Conservation (phyloP, 1,140 invertebrate genomes). For the Cotesia chilonis region DNA sequence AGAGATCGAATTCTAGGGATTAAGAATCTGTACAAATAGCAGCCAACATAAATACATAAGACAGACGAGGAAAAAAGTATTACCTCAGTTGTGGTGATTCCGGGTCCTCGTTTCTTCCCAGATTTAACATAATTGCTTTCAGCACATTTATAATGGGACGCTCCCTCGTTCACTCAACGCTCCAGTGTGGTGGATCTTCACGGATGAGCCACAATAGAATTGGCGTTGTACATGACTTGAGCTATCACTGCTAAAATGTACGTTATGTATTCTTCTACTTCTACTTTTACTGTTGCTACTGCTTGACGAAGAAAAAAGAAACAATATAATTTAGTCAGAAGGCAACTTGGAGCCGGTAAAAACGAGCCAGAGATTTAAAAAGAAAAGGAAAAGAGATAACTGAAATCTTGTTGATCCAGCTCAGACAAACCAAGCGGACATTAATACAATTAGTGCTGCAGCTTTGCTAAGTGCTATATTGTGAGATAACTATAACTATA, state of each 20-base stretch:
- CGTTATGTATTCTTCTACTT: too few species aligned
- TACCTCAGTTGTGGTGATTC: too few species aligned
- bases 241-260: slow-evolving; percentile 10
- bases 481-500: slow-evolving; percentile 30
- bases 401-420: slow-evolving; percentile 44
- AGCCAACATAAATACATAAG: too few species aligned
- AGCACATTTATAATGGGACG: slow-evolving; percentile 22
- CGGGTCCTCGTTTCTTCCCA: slow-evolving; percentile 26
- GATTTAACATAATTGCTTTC: slow-evolving; percentile 36
- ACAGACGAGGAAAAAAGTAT: background rate
- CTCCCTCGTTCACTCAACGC: background rate
- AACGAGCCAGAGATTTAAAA: background rate
- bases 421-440: slow-evolving; percentile 54
- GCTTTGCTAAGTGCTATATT: slow-evolving; percentile 60
- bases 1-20: slow-evolving; percentile 34
- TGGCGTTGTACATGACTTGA: slow-evolving; percentile 30
- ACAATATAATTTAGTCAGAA: background rate
- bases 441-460: slow-evolving; percentile 63
- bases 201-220: slow-evolving; percentile 51
- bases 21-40: background rate
- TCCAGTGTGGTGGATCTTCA: slow-evolving; percentile 28
- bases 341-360: background rate
- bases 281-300: too few species aligned
- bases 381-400: slow-evolving; percentile 34
- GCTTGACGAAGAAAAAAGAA: background rate